Base-by-base conservation (phyloP, 1,140 invertebrate species). In the Laupala kohalensis region DNA sequence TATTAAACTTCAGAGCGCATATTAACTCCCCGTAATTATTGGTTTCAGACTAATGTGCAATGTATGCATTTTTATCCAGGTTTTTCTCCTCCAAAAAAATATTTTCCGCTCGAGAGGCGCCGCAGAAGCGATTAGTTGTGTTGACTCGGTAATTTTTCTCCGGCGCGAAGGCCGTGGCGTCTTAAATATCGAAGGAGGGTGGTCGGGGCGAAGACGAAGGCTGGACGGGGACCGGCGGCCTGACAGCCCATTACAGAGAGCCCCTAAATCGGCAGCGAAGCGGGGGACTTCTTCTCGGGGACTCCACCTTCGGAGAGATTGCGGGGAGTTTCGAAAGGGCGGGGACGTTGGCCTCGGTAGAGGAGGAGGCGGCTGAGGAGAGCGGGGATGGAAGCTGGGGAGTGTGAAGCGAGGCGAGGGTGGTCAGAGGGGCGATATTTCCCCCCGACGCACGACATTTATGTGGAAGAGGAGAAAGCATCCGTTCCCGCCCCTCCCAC, bases 1-100 rank as follows among this genome's bases (percentile, higher is more conserved):
- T 27, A 69, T 71, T 69, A 70, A 74, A 76, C 71, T 75, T 73
- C 72, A 69, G 75, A 64, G 74, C 73, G 76, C 76, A 77, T 78
- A 78, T 78, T 78, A 78, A 78, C 77, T 78, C 74, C 75, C 75
- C 74, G 76, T 76, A 78, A 77, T 77, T 76, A 78, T 77, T 77
- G 76, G 75, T 72, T 68, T 26, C 67, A 71, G 69, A 73, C 72
- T 73, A 77, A 77, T 75, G 76, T 77, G 77, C 76, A 73, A 76
- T 76, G 77, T 75, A 74, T 77, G 77, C 77, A 76, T 75, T 78
- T 78, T 77, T 77, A 74, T 72, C 74, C 71, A 53, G 69, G 69
- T 75, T 76, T 70, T 25, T 23, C 53, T 70, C 37, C 37, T 4
- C 9, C 1, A 24, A 6, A 72, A 77, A 77, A 77, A 76, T 75